phyloP scores from a whole-genome alignment of 2,113 vertebrate genomes.

The Corvus moneduloides region DNA sequence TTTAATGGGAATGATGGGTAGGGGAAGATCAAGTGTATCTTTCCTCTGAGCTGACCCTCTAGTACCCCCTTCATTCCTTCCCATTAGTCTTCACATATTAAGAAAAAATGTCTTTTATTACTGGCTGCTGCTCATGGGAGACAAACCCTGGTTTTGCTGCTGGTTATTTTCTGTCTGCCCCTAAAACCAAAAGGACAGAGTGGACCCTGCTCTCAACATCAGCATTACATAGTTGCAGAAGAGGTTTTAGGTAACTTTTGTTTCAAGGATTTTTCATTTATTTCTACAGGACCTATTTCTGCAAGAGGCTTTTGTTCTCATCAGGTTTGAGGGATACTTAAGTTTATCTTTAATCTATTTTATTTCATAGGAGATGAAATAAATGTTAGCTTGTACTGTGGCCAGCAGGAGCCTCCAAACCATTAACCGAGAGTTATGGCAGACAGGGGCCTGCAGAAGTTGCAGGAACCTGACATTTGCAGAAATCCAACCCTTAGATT shows the following conservation, averaged over 20 bases:
- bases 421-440: background rate
- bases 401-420: background rate
- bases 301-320: background rate
- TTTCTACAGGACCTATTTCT: background rate
- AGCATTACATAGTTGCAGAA: background rate
- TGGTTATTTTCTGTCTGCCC: background rate
- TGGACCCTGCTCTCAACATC: background rate
- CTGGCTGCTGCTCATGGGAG: background rate
- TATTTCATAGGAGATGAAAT: background rate
- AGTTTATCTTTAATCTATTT: background rate
- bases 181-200: background rate
- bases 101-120: background rate
- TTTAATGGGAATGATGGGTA: background rate
- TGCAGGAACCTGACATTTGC: background rate
- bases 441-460: background rate
- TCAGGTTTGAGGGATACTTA: background rate
- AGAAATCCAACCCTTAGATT: background rate
- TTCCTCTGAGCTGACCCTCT: background rate
- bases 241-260: background rate
- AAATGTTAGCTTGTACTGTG: background rate
- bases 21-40: background rate
- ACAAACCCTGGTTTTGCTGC: background rate
- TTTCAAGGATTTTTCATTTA: background rate
- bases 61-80: background rate
- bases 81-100: background rate